Percentiles rank a stretch among this genome's conserved stretches.
These are phyloP conservation scores for Nymphalis urticae DNA, from an alignment of 2,888 invertebrate species.

Conservation along the genomic window DNA sequence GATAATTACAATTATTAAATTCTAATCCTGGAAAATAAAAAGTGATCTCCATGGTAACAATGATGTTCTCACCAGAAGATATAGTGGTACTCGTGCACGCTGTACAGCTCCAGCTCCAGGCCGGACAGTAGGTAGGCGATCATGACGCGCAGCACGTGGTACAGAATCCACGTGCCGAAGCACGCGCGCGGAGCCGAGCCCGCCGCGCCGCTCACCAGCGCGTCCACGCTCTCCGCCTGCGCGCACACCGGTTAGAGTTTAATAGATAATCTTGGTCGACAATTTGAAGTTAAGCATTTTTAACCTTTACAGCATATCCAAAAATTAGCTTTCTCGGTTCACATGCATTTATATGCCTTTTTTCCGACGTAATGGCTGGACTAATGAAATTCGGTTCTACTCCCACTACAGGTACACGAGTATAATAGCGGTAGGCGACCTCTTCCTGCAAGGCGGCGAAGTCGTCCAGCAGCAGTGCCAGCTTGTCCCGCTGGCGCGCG, in stretches of 20 bases:
- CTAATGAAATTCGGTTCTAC: background rate
- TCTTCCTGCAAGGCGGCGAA: slow-evolving; percentile 96
- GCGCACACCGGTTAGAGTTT: background rate
- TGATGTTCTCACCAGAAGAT: slow-evolving; percentile 89
- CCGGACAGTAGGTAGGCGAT: slow-evolving; percentile 96
- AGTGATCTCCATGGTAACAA: no score
- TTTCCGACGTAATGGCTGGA: no score
- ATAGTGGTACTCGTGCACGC: slow-evolving; percentile 97
- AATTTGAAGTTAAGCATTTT: no score
- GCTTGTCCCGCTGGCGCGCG: slow-evolving; percentile 96
- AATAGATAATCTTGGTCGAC: background rate
- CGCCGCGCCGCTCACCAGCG: slow-evolving; percentile 67
- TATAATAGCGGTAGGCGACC: slow-evolving; percentile 68
- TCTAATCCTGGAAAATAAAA: no score
- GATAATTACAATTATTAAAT: no score
- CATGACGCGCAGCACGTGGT: slow-evolving; percentile 96
- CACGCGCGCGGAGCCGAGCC: slow-evolving; percentile 82
- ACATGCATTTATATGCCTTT: no score
- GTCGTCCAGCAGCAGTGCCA: slow-evolving; percentile 94
- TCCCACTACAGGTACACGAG: background rate
- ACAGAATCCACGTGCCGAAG: slow-evolving; percentile 97
- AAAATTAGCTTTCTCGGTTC: no score
- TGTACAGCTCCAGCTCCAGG: slow-evolving; percentile 97
- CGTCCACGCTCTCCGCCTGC: slow-evolving; percentile 95
- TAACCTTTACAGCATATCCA: no score